Conservation (phyloP, 2,797 vertebrate genomes). For the Clarias fuscus region DNA sequence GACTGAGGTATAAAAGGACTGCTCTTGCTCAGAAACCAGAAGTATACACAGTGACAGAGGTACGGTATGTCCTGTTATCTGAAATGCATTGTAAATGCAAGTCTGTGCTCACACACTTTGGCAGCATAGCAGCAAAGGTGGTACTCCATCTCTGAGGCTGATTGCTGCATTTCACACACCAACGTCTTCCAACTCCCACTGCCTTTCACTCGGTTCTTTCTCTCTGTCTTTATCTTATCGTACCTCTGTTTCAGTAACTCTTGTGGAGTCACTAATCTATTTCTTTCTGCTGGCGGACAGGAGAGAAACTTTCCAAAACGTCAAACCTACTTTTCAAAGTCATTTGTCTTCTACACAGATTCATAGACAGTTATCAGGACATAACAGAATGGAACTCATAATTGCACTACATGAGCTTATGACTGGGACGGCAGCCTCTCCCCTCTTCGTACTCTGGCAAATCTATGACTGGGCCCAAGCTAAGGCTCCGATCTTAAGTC, state of each 20-base stretch:
- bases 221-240: conserved; percentile 20
- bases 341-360: conserved; percentile 42
- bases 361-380: conserved; percentile 28
- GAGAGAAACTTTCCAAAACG: conserved; percentile 17
- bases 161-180: conserved; percentile 8
- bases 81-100: background rate
- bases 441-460: too few relatives aligned
- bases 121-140: background rate
- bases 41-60: background rate
- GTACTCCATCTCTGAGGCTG: conserved; percentile 3
- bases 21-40: background rate
- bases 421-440: too few relatives aligned
- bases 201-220: background rate
- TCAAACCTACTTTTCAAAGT: conserved; percentile 46
- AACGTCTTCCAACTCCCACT: background rate
- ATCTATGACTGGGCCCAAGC: too few relatives aligned
- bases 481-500: too few relatives aligned
- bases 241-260: conserved; percentile 41
- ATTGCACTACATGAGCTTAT: too few relatives aligned
- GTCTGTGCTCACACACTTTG: background rate
- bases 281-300: conserved; percentile 27
- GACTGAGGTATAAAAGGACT: background rate
- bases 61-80: background rate
- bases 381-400: conserved; percentile 13
- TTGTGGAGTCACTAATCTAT: background rate